phyloP scores from a whole-genome alignment of 2,888 invertebrate genomes.

The Nycteola revayana region DNA sequence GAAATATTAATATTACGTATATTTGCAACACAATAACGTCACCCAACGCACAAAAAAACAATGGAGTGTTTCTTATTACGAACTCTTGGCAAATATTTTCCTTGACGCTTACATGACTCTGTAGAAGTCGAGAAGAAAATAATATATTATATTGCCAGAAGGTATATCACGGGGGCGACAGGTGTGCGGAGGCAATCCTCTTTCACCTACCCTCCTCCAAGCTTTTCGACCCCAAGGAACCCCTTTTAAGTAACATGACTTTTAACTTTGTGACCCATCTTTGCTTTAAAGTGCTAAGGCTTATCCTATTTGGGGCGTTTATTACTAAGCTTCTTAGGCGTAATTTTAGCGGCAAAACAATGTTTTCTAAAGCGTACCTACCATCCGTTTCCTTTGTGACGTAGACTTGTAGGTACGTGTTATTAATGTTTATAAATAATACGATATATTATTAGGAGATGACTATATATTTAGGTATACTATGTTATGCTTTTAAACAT shows the following conservation, averaged over 20 bases:
- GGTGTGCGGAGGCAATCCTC: conserved; percentile 72
- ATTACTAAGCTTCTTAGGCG: conserved; percentile 40
- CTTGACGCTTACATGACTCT: conserved; percentile 21
- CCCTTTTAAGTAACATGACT: conserved; percentile 81
- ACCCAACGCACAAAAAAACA: conserved; percentile 5
- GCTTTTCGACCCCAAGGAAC: conserved; percentile 70
- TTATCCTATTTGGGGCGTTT: conserved; percentile 59
- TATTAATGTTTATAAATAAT: too few species aligned
- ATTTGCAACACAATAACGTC: conserved; percentile 1
- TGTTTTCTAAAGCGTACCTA: conserved; percentile 29
- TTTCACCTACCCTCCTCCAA: conserved; percentile 61
- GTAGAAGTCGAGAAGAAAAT: conserved; percentile 28
- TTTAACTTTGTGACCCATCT: conserved; percentile 80
- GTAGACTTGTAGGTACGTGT: too few species aligned
- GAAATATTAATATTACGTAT: conserved; percentile 2
- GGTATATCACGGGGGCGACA: conserved; percentile 58
- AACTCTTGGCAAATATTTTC: conserved; percentile 25
- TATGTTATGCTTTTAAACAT: too few species aligned
- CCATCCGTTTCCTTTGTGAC: too few species aligned
- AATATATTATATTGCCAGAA: conserved; percentile 48
- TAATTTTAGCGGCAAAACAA: conserved; percentile 40
- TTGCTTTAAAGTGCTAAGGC: conserved; percentile 72
- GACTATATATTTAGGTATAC: too few species aligned
- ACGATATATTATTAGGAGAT: too few species aligned
- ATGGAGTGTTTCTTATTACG: conserved; percentile 16